These are phyloP conservation scores for Aphidoletes aphidimyza DNA, from an alignment of 2,888 invertebrate species.

Conservation along the genomic window DNA sequence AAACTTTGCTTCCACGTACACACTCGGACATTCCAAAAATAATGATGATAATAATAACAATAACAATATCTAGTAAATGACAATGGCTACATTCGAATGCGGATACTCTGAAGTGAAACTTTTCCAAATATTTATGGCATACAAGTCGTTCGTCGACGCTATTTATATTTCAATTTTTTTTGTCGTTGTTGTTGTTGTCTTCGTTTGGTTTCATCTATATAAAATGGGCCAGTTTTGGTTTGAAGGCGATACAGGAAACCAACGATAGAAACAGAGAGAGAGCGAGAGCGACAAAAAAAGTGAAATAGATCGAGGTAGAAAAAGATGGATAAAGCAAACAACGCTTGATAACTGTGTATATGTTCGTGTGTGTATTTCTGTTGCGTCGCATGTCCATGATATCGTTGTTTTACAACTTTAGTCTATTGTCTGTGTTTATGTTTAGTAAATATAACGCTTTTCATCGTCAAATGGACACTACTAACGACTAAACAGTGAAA, in stretches of 20 bases:
- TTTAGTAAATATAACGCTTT: slow-evolving; percentile 26
- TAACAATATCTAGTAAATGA: slow-evolving; percentile 46
- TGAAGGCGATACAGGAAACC: background rate
- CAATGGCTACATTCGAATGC: slow-evolving; percentile 20
- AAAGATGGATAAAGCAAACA: slow-evolving; percentile 33
- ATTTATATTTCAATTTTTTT: slow-evolving; percentile 50
- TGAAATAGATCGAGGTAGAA: background rate
- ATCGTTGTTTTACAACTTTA: slow-evolving; percentile 31
- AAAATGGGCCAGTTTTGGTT: background rate
- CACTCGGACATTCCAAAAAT: slow-evolving; percentile 39
- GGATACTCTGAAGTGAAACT: slow-evolving; percentile 43
- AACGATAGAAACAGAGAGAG: background rate
- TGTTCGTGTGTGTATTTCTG: background rate
- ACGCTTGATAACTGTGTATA: slow-evolving; percentile 27
- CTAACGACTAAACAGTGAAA: slow-evolving; percentile 10
- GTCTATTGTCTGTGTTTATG: slow-evolving; percentile 33
- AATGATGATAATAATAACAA: slow-evolving; percentile 36
- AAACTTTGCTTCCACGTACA: slow-evolving; percentile 29
- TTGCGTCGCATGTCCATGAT: slow-evolving; percentile 2
- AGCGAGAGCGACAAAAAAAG: background rate
- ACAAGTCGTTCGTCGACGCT: slow-evolving; percentile 49
- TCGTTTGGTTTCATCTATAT: background rate
- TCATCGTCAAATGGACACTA: slow-evolving; percentile 35
- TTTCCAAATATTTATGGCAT: slow-evolving; percentile 53
- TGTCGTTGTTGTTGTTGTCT: background rate